Percentiles rank a stretch among this genome's conserved stretches.
phyloP scores from a whole-genome alignment of 2,888 invertebrate genomes.

The Trypoxylon attenuatum region DNA sequence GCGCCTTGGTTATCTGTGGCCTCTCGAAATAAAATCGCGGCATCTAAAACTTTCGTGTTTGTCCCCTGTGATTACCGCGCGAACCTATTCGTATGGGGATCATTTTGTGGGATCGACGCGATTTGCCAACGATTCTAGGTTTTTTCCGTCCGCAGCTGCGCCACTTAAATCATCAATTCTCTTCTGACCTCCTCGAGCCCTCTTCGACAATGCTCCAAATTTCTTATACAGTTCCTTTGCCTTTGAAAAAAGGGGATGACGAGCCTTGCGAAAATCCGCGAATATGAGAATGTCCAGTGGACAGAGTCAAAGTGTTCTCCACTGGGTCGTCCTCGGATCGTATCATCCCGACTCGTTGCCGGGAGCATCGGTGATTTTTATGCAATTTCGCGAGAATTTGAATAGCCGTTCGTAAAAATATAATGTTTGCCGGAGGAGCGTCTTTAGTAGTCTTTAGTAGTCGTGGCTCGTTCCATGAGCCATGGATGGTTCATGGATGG shows the following conservation, averaged over 20 bases:
- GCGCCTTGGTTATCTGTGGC: conserved; percentile 66
- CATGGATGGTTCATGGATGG: no score
- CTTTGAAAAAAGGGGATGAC: no score
- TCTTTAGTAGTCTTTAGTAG: conserved; percentile 59
- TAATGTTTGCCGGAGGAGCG: conserved; percentile 62
- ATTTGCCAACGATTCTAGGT: conserved; percentile 21
- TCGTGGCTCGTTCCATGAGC: no score
- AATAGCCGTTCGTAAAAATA: conserved; percentile 72
- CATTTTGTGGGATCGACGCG: conserved; percentile 24
- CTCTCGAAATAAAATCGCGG: conserved; percentile 74
- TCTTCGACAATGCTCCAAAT: no score
- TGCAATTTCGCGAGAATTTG: conserved; percentile 73
- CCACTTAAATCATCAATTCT: not conserved
- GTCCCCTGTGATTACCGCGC: conserved; percentile 44
- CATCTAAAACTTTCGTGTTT: conserved; percentile 53
- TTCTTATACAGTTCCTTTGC: no score
- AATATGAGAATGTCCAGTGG: no score
- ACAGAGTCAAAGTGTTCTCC: no score
- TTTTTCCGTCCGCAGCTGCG: not conserved
- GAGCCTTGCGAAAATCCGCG: no score
- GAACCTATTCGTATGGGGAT: conserved; percentile 19
- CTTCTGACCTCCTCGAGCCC: not conserved
- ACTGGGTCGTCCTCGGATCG: conserved; percentile 37
- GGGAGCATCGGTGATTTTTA: conserved; percentile 57
- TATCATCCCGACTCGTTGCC: conserved; percentile 32